Percentiles rank a stretch among this genome's conserved stretches.
These are phyloP conservation scores for Drosophila kepulauana DNA, from an alignment of 1,140 invertebrate genomes.

Conservation along the genomic window DNA sequence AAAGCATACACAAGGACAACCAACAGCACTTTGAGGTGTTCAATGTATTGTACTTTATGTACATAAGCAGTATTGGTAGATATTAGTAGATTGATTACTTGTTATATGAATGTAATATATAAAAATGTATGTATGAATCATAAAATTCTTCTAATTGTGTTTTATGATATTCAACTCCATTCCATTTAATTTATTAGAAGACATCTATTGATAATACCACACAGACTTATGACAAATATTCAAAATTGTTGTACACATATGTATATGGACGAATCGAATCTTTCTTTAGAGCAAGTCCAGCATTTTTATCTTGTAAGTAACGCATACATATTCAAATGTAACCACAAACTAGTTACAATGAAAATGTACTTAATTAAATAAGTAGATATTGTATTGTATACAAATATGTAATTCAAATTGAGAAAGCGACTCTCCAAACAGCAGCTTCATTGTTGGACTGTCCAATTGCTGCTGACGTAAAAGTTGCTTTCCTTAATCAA, in stretches of 20 bases:
- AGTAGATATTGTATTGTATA: conserved; percentile 22
- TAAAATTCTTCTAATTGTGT: conserved; percentile 30
- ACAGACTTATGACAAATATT: conserved; percentile 39
- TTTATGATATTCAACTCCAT: conserved; percentile 22
- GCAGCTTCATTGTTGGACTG: background rate
- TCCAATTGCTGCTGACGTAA: background rate
- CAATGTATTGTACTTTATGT: conserved; percentile 12
- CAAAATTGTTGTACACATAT: conserved; percentile 27
- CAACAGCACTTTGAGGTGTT: conserved; percentile 41
- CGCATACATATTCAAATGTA: conserved; percentile 35
- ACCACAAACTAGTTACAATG: conserved; percentile 24
- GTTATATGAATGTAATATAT: conserved; percentile 15
- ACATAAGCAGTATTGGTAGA: background rate
- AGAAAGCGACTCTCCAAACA: background rate
- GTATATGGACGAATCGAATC: conserved; percentile 18
- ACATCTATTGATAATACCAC: conserved; percentile 26
- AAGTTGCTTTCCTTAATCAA: conserved; percentile 1
- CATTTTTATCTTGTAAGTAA: conserved; percentile 46
- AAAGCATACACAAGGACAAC: conserved; percentile 42
- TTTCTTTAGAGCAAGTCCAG: conserved; percentile 13
- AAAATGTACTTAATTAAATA: conserved; percentile 25
- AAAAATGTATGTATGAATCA: conserved; percentile 28
- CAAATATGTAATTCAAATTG: conserved; percentile 9
- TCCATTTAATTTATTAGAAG: conserved; percentile 33
- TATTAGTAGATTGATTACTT: conserved; percentile 30